Evolutionary conservation across 2,113 vertebrate species (phyloP).

Genomic region (Arizona elegans): DNA sequence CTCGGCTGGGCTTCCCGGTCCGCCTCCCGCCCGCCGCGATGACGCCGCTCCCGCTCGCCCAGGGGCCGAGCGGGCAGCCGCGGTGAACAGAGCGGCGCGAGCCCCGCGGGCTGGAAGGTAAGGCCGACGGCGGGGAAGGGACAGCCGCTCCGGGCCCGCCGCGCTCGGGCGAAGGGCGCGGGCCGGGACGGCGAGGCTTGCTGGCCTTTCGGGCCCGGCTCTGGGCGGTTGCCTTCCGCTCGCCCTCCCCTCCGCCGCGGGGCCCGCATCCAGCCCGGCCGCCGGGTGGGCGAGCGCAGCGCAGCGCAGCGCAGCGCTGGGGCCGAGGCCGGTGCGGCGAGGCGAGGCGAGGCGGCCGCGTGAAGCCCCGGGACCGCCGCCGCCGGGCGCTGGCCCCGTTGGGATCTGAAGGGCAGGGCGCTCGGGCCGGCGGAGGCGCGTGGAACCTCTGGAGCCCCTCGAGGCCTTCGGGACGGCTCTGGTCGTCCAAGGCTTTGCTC

Average conservation of each 20-base stretch:
- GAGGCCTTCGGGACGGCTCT: not conserved
- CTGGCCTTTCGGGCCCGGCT: not conserved
- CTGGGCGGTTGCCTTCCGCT: too few relatives aligned
- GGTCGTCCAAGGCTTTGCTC: not conserved
- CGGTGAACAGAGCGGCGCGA: not conserved
- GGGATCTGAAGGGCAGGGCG: not conserved
- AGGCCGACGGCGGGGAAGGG: not conserved
- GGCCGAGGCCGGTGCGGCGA: not conserved
- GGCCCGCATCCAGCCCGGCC: not conserved
- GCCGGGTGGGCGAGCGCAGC: not conserved
- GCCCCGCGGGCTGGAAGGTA: not conserved
- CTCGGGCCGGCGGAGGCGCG: not conserved
- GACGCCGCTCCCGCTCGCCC: slow-evolving; percentile 46
- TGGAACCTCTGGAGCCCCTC: not conserved
- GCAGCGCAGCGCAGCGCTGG: not conserved
- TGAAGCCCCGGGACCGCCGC: not conserved
- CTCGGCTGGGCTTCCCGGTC: slow-evolving; percentile 39
- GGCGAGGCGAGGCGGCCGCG: not conserved
- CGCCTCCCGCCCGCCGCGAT: slow-evolving; percentile 38
- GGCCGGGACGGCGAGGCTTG: not conserved
- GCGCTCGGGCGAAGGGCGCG: not conserved
- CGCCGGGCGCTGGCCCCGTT: too few relatives aligned
- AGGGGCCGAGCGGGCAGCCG: slow-evolving; percentile 20
- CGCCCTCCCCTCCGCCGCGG: not conserved
- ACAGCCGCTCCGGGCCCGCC: not conserved